Evolutionary conservation across 2,113 vertebrate genomes (phyloP).

Genomic region (Empidonax traillii): DNA sequence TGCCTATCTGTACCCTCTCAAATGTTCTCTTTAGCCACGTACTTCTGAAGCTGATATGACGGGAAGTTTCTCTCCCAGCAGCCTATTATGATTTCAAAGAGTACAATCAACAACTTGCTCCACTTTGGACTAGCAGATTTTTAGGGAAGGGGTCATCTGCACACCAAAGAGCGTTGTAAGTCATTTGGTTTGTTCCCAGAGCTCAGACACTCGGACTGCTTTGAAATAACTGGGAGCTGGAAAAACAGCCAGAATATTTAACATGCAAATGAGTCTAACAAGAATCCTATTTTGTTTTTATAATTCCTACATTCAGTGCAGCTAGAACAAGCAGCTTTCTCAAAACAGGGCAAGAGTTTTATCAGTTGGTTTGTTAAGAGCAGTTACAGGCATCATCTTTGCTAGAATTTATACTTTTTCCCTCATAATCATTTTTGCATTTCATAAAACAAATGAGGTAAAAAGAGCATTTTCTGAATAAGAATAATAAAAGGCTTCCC

Average conservation of each 20-base stretch:
- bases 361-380: background rate
- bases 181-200: conserved; percentile 48
- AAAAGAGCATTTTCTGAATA: background rate
- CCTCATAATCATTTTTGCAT: background rate
- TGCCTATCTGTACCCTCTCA: background rate
- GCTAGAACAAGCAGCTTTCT: conserved; percentile 34
- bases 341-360: background rate
- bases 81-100: conserved; percentile 32
- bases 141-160: conserved; percentile 58
- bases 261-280: conserved; percentile 31
- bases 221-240: conserved; percentile 56
- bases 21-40: background rate
- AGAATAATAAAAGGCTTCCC: background rate
- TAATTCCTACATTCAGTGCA: conserved; percentile 29
- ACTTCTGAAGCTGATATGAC: background rate
- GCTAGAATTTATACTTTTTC: background rate
- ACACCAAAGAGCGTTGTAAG: background rate
- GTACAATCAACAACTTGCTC: background rate
- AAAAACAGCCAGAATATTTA: conserved; percentile 57
- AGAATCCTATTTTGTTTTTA: conserved; percentile 58
- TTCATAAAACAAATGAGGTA: background rate
- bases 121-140: conserved; percentile 23
- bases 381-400: background rate
- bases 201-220: conserved; percentile 25
- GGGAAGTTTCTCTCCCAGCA: background rate